Percentiles rank a stretch among this genome's conserved stretches.
These are phyloP conservation scores for Eremobia ochroleuca DNA, from an alignment of 2,888 invertebrate genomes.

Conservation along the genomic window DNA sequence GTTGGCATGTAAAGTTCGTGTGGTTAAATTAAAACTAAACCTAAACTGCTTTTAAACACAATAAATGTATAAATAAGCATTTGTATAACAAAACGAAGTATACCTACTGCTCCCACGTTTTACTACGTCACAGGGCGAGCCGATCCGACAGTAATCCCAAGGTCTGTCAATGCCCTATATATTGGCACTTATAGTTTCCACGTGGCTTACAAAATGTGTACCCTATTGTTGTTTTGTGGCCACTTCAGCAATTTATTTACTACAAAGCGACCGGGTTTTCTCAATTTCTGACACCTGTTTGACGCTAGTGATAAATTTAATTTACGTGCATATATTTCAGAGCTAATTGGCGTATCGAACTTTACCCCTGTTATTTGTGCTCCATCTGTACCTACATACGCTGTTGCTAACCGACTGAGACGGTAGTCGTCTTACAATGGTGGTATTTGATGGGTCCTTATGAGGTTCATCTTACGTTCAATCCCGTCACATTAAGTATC, in stretches of 20 bases:
- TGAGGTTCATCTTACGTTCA: slow-evolving; percentile 25
- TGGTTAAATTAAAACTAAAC: background rate
- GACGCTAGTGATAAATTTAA: slow-evolving; percentile 34
- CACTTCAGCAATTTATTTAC: slow-evolving; percentile 26
- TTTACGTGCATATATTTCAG: slow-evolving; percentile 39
- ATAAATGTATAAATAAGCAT: background rate
- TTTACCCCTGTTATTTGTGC: slow-evolving; percentile 7
- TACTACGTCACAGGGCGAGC: background rate
- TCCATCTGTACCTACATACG: slow-evolving; percentile 11
- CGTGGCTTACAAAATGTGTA: slow-evolving; percentile 31
- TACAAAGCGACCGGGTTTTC: slow-evolving; percentile 23
- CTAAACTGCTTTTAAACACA: background rate
- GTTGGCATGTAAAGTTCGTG: background rate
- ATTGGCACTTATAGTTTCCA: slow-evolving; percentile 28
- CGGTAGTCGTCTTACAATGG: slow-evolving; percentile 13
- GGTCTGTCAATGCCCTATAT: slow-evolving; percentile 36
- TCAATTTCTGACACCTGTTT: slow-evolving; percentile 27
- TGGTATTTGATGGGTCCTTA: background rate
- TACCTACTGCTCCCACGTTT: background rate
- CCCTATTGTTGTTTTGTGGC: slow-evolving; percentile 31
- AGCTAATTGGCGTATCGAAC: slow-evolving; percentile 26
- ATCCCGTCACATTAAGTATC: background rate
- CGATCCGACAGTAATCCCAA: background rate
- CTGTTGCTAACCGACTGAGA: slow-evolving; percentile 38
- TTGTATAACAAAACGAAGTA: background rate